Percentiles rank a stretch among this genome's conserved stretches.
phyloP scores from a whole-genome alignment of 2,888 invertebrate species.

The Sicus ferrugineus region DNA sequence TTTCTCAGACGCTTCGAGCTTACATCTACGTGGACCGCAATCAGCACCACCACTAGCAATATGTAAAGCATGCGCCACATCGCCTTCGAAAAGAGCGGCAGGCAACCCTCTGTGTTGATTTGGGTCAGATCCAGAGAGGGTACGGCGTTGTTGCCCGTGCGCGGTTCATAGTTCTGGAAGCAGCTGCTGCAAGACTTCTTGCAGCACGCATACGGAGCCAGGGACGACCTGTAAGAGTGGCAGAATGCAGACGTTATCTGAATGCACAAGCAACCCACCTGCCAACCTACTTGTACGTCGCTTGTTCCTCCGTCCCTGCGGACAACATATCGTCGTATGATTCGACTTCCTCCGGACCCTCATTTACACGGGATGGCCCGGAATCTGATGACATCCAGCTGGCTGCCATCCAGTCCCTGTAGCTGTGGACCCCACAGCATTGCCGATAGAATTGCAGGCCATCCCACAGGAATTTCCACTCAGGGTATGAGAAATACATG shows the following conservation, averaged over 20 bases:
- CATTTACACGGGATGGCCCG: not conserved
- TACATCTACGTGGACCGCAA: constrained; percentile 50
- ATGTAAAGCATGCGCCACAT: constrained; percentile 46
- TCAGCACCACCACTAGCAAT: constrained; percentile 44
- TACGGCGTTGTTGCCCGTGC: constrained; percentile 30
- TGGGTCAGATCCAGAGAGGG: constrained; percentile 47
- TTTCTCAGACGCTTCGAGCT: constrained; percentile 20
- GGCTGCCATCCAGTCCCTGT: constrained; percentile 60
- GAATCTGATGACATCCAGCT: constrained; percentile 51
- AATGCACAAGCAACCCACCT: not conserved
- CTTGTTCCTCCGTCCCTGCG: not conserved
- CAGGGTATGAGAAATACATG: constrained; percentile 56
- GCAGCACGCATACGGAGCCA: constrained; percentile 58
- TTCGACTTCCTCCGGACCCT: not conserved
- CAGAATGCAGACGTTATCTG: not conserved
- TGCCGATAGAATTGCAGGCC: constrained; percentile 55
- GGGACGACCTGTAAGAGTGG: constrained; percentile 33
- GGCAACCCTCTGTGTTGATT: constrained; percentile 53
- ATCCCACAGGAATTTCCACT: constrained; percentile 63
- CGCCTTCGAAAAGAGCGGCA: constrained; percentile 42
- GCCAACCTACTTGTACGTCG: not conserved
- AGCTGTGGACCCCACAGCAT: constrained; percentile 60
- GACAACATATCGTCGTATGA: not conserved
- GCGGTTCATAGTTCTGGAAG: constrained; percentile 44
- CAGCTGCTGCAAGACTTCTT: constrained; percentile 44